Base-by-base conservation (phyloP, 2,888 invertebrate genomes). In the Proisotoma minuta region DNA sequence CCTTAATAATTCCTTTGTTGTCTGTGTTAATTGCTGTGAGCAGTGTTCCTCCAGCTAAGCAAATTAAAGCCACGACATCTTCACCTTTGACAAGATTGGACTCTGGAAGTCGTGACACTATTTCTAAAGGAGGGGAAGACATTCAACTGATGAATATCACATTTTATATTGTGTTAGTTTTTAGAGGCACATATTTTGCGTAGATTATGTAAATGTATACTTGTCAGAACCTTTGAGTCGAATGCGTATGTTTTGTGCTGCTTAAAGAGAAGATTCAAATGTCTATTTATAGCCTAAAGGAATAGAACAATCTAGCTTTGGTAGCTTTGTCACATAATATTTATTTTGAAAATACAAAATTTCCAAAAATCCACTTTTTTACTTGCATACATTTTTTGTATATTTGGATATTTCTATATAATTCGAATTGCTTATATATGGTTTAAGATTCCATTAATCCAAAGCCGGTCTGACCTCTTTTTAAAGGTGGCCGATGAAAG, bases 21-120 rank as follows among this genome's bases (percentile, higher is more conserved):
- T 63, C 67, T 20, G 57, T 65, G 0, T 59, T 59, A 39, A 24
- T 54, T 27, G 59, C 62, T 10, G 59, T 62, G 57, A 59, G 58
- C 10, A 67, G 60, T 3, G 65, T 10, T 29, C 65, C 59, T 2
- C 59, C 62, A 39, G 64, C 62, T 39, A 63, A 62, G 57, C 62
- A 67, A 56, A 67, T 59, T 12, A 67, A 34, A 22, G 57, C 59
- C 18, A 60, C 62, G 57, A 61, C 57, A 24, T 67, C 67, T 22
- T 62, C 64, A 12, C 53, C 60, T 5, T 57, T 28, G n/a, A 60
- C 59, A 8, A 34, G 15, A 15, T 34, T 34, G 34, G 8, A 10
- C 15, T 34, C 34, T 34, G 34, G 34, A 10, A 34, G 34, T 10
- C 34, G 34, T 10, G 34, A 34, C 8, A 34, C 15, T 34, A 34